Base-by-base conservation (phyloP, 2,797 vertebrate species). In the Syndactyla subalaris region DNA sequence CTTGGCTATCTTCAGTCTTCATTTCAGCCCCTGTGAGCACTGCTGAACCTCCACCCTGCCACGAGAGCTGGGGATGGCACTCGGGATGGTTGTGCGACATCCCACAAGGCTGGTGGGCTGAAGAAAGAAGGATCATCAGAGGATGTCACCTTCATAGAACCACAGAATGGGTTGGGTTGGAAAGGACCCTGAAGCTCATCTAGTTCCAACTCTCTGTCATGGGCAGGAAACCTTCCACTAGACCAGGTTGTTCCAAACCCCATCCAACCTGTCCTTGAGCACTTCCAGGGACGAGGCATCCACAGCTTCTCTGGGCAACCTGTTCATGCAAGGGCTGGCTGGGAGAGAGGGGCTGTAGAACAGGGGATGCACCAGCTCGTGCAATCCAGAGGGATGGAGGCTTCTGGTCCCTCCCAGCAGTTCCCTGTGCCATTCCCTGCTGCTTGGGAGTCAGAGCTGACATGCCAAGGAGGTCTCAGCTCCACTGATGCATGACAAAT, bases 401-500 rank as follows among this genome's bases (percentile, higher is more conserved):
- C 3, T 72, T 38, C 75, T 38, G 65, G 30, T 89, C 19, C 16
- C 46, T 72, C 51, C 80, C 54, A 63, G 66, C 83, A 46, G 19
- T 5, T 48, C 62, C 57, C 46, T 2, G 2, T 29, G 46, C 62
- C 70, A 12, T 3, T 54, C 30, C 52, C 30, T 66, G 58, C 91
- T 88, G 65, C 55, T 2, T 2, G 3, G 41, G 59, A 55, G 49
- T 19, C 3, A 6, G 52, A 58, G 78, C 68, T 92, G 75, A 36
- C 26, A 24, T 20, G 65, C 66, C 84, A 87, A 63, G 59, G 77
- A 93, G 70, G 83, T 90, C 83, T 93, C 5, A 32, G 79, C 77
- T 93, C 81, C 78, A 77, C 72, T 93, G 93, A 93, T 46, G 94
- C 77, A 17, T 61, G 95, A 94, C 88, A 95, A 92, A 87, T 82